Evolutionary conservation across 2,113 vertebrate species (phyloP), one percentile per base, ranked within the genome.

Genomic region (Psophia crepitans): DNA sequence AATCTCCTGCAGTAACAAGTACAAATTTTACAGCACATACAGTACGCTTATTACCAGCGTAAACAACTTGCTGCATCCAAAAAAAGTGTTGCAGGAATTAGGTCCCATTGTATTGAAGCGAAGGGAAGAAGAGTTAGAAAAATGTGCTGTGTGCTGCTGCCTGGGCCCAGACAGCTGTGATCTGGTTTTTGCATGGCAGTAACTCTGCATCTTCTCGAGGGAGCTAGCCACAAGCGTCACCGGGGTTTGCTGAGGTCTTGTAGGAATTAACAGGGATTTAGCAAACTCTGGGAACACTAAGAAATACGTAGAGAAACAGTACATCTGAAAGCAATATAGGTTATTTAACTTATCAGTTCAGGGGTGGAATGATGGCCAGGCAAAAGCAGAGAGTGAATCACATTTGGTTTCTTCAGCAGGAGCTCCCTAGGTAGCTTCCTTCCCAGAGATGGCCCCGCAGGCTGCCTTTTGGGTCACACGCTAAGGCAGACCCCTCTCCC

Each of bases 61-160:
- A 96, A 97, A 96, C 91, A 95, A 54, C 84, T 92, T 57, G 69
- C 94, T 91, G 92, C 89, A 73, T 93, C 77, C 70, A 84, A 86
- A 96, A 97, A 96, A 94, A 93, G 60, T 89, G 69, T 84, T 94
- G 90, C 28, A 16, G 81, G 94, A 97, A 97, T 96, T 96, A 97
- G 86, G 89, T 94, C 61, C 84, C 90, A 97, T 97, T 97, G 96
- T 96, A 95, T 54, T 48, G 85, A 94, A 76, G 57, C 76, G 58
- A 93, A 95, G 92, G 71, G 71, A 96, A 83, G 77, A 89, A 81
- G 88, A 80, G 80, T 84, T 90, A 44, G 73, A 60, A 81, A 56
- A 79, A 96, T 71, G 30, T 69, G 83, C 77, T 93, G 3, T 46
- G 83, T 2, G 6, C 46, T 78, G 60, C 63, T 86, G 84, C 84